A percentile compares a stretch with the other conserved stretches of the same genome.
Evolutionary conservation across 2,113 vertebrate genomes (phyloP).

Genomic region (Ceuthmochares aereus): DNA sequence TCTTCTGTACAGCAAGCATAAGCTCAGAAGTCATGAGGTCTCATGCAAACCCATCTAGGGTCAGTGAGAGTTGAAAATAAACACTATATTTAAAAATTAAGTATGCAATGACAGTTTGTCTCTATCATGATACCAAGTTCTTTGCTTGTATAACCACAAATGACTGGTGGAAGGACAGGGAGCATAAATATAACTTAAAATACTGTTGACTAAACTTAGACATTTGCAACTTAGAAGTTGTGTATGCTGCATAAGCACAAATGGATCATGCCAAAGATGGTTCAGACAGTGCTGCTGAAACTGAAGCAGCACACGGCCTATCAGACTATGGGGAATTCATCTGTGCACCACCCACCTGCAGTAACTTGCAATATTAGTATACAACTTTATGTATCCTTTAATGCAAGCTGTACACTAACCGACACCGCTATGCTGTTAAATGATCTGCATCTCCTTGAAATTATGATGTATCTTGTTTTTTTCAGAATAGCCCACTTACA

Average conservation of each 20-base stretch:
- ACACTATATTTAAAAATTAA: not conserved
- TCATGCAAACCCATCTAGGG: not conserved
- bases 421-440: not conserved
- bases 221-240: not conserved
- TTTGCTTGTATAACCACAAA: not conserved
- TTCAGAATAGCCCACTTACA: not conserved
- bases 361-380: not conserved
- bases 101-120: not conserved
- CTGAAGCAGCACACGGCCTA: accelerated
- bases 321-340: not conserved
- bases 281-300: not conserved
- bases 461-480: not conserved
- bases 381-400: not conserved
- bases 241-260: not conserved
- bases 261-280: not conserved
- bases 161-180: not conserved
- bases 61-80: not conserved
- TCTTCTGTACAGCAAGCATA: not conserved
- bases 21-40: not conserved
- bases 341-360: not conserved
- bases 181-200: not conserved
- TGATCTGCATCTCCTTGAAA: not conserved
- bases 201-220: not conserved
- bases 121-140: not conserved
- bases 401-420: not conserved